These are phyloP conservation scores for Drosophila flavopinicola DNA, from an alignment of 2,888 invertebrate genomes.

Conservation along the genomic window DNA sequence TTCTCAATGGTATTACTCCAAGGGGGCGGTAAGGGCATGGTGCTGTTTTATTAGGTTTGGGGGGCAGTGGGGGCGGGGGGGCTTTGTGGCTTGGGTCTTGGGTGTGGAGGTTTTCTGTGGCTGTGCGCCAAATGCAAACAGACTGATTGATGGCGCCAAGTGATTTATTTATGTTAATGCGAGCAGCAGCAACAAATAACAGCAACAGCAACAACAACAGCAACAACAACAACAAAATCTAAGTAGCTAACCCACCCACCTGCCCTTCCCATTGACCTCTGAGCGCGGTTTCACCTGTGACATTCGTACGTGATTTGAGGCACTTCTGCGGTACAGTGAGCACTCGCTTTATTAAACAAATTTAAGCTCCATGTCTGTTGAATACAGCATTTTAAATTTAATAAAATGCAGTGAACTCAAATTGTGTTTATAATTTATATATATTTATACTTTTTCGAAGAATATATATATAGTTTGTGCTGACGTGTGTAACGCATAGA, in stretches of 20 bases:
- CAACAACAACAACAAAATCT: constrained; percentile 32
- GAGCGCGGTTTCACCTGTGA: constrained; percentile 63
- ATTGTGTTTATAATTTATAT: no score
- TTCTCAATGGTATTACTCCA: no score
- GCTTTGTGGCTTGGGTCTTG: constrained; percentile 1
- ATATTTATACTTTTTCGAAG: no score
- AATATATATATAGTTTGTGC: no score
- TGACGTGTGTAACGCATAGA: no score
- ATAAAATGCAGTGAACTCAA: no score
- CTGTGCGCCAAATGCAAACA: constrained; percentile 73
- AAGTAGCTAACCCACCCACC: constrained; percentile 35
- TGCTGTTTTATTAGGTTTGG: no score
- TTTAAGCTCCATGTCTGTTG: no score
- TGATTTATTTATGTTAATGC: constrained; percentile 79
- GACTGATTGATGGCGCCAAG: constrained; percentile 77
- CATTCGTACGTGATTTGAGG: constrained; percentile 72
- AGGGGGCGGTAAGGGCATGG: no score
- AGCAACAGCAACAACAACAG: constrained; percentile 9
- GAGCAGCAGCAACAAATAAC: constrained; percentile 26
- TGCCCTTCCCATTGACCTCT: constrained; percentile 31
- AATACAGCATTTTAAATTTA: no score
- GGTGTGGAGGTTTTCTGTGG: constrained; percentile 28
- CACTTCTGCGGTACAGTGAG: constrained; percentile 21
- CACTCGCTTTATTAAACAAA: not conserved
- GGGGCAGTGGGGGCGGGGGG: not conserved